Conservation (phyloP, 1,140 invertebrate species). For the Colletes latitarsis region DNA sequence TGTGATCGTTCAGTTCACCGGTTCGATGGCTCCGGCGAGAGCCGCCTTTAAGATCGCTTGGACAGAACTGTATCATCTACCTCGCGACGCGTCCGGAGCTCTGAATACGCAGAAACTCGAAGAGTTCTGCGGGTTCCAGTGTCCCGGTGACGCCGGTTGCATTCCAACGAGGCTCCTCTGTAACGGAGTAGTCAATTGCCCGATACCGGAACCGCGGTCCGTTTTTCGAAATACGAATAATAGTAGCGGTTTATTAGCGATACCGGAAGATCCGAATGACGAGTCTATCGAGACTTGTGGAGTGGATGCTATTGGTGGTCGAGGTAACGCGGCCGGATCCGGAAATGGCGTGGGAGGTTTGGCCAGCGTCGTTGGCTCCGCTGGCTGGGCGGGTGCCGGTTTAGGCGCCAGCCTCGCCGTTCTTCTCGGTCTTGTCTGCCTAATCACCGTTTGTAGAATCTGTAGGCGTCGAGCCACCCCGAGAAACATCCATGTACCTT, state of each 20-base stretch:
- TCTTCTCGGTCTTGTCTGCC: slow-evolving; percentile 77
- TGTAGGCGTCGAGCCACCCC: slow-evolving; percentile 77
- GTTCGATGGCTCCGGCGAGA: slow-evolving; percentile 88
- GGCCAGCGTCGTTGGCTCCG: slow-evolving; percentile 66
- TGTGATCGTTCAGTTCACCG: slow-evolving; percentile 86
- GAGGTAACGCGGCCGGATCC: slow-evolving; percentile 33
- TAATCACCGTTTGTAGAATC: slow-evolving; percentile 79
- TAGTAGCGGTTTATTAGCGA: slow-evolving; percentile 30
- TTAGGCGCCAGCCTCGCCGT: slow-evolving; percentile 77
- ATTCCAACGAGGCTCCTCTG: slow-evolving; percentile 91
- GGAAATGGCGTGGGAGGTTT: slow-evolving; percentile 65
- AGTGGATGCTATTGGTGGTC: background rate
- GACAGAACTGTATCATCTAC: slow-evolving; percentile 93
- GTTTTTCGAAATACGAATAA: slow-evolving; percentile 58
- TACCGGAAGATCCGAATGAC: slow-evolving; percentile 71
- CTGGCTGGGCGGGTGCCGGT: slow-evolving; percentile 77
- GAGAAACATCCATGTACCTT: slow-evolving; percentile 79
- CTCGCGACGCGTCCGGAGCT: slow-evolving; percentile 90
- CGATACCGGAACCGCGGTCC: slow-evolving; percentile 81
- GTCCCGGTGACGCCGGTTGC: slow-evolving; percentile 91
- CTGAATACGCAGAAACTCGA: slow-evolving; percentile 87
- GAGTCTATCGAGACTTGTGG: slow-evolving; percentile 76
- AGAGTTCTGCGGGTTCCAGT: slow-evolving; percentile 89
- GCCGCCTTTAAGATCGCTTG: slow-evolving; percentile 93
- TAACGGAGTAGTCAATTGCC: slow-evolving; percentile 93